These are phyloP conservation scores for Sprattus sprattus DNA, from an alignment of 2,113 vertebrate species.

Conservation along the genomic window DNA sequence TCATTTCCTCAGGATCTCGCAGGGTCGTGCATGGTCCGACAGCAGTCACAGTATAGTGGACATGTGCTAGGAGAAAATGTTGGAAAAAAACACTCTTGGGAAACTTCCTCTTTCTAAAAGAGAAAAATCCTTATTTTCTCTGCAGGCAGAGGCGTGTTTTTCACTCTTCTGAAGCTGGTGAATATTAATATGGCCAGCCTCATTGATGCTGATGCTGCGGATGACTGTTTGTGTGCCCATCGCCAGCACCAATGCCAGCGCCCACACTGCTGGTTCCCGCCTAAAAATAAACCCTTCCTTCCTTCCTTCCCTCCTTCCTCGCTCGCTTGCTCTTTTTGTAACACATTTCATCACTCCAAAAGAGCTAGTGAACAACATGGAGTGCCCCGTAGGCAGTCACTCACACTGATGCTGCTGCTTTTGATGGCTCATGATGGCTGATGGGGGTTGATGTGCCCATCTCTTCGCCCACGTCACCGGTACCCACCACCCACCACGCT, in stretches of 20 bases:
- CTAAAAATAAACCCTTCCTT: constrained; percentile 3
- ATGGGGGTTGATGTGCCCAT: neutral
- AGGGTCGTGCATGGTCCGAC: too few relatives aligned
- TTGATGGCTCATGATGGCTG: too few relatives aligned
- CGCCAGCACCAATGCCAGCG: neutral
- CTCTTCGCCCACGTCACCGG: neutral
- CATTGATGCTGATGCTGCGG: neutral
- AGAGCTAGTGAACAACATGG: neutral
- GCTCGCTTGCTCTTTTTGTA: neutral
- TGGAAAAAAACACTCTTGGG: too few relatives aligned
- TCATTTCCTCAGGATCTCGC: too few relatives aligned
- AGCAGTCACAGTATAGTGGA: too few relatives aligned
- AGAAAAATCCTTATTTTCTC: too few relatives aligned
- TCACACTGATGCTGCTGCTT: neutral
- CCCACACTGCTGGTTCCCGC: neutral
- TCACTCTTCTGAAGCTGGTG: too few relatives aligned
- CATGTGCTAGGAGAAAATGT: too few relatives aligned
- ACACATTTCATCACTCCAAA: neutral
- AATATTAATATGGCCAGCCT: neutral
- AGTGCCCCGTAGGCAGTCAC: neutral
- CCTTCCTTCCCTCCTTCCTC: neutral
- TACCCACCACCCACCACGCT: neutral
- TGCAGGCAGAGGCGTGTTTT: too few relatives aligned
- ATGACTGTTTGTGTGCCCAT: neutral
- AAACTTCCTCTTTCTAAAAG: too few relatives aligned